A percentile compares a stretch with the other conserved stretches of the same genome.
Evolutionary conservation across 2,888 invertebrate genomes (phyloP).

Genomic region (Cremastinae sp.): DNA sequence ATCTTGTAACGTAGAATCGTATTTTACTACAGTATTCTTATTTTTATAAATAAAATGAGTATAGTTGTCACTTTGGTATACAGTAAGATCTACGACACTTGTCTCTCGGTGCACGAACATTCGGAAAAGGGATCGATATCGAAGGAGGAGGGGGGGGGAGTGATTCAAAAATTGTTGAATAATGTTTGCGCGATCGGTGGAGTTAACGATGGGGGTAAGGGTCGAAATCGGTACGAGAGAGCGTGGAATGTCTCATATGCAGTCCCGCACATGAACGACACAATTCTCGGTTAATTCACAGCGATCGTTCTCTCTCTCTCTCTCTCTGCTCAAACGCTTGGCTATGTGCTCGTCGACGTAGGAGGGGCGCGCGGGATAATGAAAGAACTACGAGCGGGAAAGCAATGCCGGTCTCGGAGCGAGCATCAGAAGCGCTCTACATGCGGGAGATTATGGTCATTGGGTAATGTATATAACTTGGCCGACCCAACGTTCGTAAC

Average conservation of each 20-base stretch:
- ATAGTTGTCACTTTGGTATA: too few relatives aligned
- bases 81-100: too few relatives aligned
- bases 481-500: constrained; percentile 32
- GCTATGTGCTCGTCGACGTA: constrained; percentile 34
- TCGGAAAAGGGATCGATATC: too few relatives aligned
- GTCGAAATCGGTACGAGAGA: constrained; percentile 1
- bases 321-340: not conserved
- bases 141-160: too few relatives aligned
- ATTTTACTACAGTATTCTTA: too few relatives aligned
- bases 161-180: not conserved
- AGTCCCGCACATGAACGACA: constrained; percentile 6
- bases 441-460: constrained; percentile 59
- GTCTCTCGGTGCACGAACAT: too few relatives aligned
- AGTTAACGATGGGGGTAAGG: too few relatives aligned
- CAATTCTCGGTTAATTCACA: constrained; percentile 39
- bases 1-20: too few relatives aligned
- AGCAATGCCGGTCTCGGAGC: constrained; percentile 47
- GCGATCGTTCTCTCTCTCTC: constrained; percentile 18
- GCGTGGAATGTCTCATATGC: not conserved
- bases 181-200: not conserved
- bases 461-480: constrained; percentile 57
- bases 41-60: too few relatives aligned
- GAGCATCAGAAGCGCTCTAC: constrained; percentile 36
- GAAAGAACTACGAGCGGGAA: constrained; percentile 55
- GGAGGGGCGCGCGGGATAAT: constrained; percentile 59